Evolutionary conservation across 1,140 invertebrate genomes (phyloP), one percentile per base, ranked within the genome.

Genomic region (Batillaria attramentaria): DNA sequence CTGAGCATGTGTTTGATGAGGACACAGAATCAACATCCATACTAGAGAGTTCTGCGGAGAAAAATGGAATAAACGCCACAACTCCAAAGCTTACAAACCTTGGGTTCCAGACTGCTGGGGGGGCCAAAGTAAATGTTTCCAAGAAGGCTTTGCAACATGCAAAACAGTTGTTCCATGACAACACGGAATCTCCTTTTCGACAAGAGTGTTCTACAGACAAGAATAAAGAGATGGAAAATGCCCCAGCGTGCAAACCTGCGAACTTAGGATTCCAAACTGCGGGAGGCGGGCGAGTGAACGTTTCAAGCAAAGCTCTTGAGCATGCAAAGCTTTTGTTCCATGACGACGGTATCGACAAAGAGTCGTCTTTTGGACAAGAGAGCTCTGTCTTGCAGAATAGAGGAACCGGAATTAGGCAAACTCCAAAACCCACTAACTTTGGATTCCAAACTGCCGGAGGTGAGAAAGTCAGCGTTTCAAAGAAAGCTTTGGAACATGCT

Each of bases 61-160:
- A n/a, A n/a, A n/a, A n/a, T n/a, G n/a, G n/a, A n/a, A n/a, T n/a
- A n/a, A n/a, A n/a, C n/a, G n/a, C n/a, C n/a, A n/a, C n/a, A n/a
- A n/a, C n/a, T n/a, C n/a, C n/a, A n/a, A n/a, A n/a, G n/a, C 42
- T 68, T 41, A 43, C 31, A 60, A 28, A 18, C 18, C 28, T 0
- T 31, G 88, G 86, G 68, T 92, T 92, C 84, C 81, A 87, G 78
- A 91, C 90, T 39, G 91, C 90, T 10, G 81, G 82, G 79, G 90
- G 89, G 46, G 90, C 87, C 86, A 80, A 60, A 76, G 85, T 93
- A 13, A 72, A 62, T 65, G 77, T 92, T 24, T 89, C 88, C 20
- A 83, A 89, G 68, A 82, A 85, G 35, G 83, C 88, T 50, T 80
- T 92, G 42, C 68, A 87, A 31, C 87, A 69, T 41, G 79, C 78